Base-by-base conservation (phyloP, 2,888 invertebrate species). In the Drosophila peninsularis region DNA sequence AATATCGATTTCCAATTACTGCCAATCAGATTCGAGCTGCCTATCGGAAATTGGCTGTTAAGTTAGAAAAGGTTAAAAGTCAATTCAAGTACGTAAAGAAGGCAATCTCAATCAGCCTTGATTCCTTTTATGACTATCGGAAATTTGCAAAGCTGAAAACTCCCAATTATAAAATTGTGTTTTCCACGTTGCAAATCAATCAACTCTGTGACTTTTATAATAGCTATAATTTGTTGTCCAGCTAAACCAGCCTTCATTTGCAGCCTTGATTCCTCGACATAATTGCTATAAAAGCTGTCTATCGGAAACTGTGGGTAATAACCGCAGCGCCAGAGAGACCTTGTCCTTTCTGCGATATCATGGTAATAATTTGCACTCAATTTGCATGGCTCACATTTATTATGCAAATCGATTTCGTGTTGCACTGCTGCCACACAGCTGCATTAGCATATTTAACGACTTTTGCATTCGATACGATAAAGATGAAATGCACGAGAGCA, bases 331-430 rank as follows among this genome's bases (percentile, higher is more conserved):
- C 13, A 32, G 17, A 6, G 30, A 13, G 67, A 74, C 76, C 79
- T 78, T 78, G 71, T 73, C 74, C 61, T 70, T 70, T 69, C 36
- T 62, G 56, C 37, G 62, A 78, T 69, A 72, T 78, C 73, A 75
- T 62, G 78, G 68, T 54, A 63, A 61, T 52, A 73, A 75, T 68
- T 61, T 57, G 41, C 45, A 27, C 50, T 73, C 58, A 58, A 45
- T 50, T 64, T 62, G 62, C 70, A 63, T 69, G 39, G 54, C 17
- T 53, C 54, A 62, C 54, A 57, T 63, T 70, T 78, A 76, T 79
- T 79, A 76, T 76, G 76, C 76, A 76, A 76, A 76, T 76, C 79
- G 70, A 79, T 76, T 76, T 76, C 76, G 76, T 74, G 79, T 36
- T 76, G 65, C 76, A 76, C 66, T 79, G 56, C 61, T 75, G 60